Evolutionary conservation across 2,113 vertebrate genomes (phyloP), one percentile per base, ranked within the genome.

Genomic region (Jacana jacana): DNA sequence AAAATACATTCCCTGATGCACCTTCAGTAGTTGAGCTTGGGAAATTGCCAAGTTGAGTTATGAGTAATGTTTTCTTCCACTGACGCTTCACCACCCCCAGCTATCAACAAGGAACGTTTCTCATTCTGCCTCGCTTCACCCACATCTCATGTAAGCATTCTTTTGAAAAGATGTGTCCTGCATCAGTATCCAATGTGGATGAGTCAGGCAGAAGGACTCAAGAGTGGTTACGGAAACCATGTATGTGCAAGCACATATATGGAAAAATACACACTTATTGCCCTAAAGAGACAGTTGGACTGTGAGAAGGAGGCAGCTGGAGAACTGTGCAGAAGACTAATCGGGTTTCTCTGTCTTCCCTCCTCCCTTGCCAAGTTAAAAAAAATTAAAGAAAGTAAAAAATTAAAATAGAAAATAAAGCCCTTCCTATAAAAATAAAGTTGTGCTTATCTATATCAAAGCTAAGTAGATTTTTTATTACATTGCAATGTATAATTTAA

Each of bases 11-110:
- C 46, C 54, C 40, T 0, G 4, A 30, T 88, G 80, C 69, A 93
- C 88, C 96, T 96, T 96, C 28, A 28, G 77, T 76, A 81, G 77
- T 73, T 93, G 44, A 58, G 54, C 40, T 91, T 95, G 96, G 81
- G 86, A 71, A 58, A 54, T 48, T 92, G 96, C 95, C 96, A 95
- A 13, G 57, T 17, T 69, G 48, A 42, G 73, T 95, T 92, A 94
- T 95, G 95, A 96, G 93, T 96, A 96, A 96, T 96, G 87, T 88
- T 97, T 96, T 96, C 95, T 96, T 92, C 91, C 86, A 96, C 86
- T 79, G 83, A 92, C 4, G 48, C 73, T 83, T 96, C 40, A 9
- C 88, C 91, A 89, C 86, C 95, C 83, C 86, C 94, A 85, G 88
- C 92, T 81, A 93, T 89, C 81, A 65, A 93, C 54, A 87, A 42